These are phyloP conservation scores for Myotis daubentonii DNA, from an alignment of 2,797 vertebrate genomes.

Conservation along the genomic window DNA sequence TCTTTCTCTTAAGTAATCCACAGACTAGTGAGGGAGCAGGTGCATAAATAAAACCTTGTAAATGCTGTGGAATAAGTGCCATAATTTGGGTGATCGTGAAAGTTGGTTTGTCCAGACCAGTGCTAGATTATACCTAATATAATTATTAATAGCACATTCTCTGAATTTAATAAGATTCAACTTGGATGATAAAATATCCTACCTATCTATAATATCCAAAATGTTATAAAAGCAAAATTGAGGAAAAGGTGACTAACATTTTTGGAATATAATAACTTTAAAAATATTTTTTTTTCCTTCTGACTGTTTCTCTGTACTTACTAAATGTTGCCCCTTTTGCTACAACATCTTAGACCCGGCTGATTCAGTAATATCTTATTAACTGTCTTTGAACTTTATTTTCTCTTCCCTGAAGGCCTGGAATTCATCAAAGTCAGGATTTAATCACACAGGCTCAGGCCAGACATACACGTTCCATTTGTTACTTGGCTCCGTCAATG, in stretches of 20 bases:
- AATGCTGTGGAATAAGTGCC: not conserved
- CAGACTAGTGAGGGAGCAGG: not conserved
- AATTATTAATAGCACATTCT: not conserved
- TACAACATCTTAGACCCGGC: not conserved
- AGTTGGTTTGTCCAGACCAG: not conserved
- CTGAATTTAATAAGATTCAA: not conserved
- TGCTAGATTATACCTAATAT: not conserved
- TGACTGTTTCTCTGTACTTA: not conserved
- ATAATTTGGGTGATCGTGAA: not conserved
- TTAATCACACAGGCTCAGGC: conserved; percentile 63
- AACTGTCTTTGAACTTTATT: conserved; percentile 64
- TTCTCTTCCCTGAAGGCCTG: conserved; percentile 66
- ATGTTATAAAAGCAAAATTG: not conserved
- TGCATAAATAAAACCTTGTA: not conserved
- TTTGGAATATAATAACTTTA: not conserved
- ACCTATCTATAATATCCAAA: not conserved
- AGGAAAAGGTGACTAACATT: not conserved
- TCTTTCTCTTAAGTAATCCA: conserved; percentile 12
- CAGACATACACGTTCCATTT: conserved; percentile 48
- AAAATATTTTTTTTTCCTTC: not conserved
- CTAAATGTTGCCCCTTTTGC: not conserved
- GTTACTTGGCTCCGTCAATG: conserved; percentile 48
- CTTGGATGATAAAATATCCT: not conserved
- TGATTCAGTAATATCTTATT: conserved; percentile 59
- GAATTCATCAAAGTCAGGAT: conserved; percentile 72